phyloP scores from a whole-genome alignment of 2,888 invertebrate species.

The Microplitis manilae region DNA sequence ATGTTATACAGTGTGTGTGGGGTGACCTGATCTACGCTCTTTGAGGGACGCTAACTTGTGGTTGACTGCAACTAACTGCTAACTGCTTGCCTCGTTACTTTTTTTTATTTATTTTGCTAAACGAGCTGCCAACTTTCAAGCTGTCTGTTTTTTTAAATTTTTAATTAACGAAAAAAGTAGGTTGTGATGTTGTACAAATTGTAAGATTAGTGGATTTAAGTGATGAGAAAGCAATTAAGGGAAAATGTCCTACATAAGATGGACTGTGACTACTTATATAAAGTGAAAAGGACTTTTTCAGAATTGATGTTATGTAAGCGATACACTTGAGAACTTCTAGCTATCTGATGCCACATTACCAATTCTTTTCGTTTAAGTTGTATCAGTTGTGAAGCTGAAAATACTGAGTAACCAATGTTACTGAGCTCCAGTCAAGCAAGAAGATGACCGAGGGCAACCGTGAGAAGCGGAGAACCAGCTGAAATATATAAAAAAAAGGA shows the following conservation, averaged over 20 bases:
- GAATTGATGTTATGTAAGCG: background rate
- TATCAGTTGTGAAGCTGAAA: constrained; percentile 7
- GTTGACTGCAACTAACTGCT: constrained; percentile 43
- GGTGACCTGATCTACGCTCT: constrained; percentile 36
- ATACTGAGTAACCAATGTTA: constrained; percentile 25
- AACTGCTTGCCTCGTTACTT: constrained; percentile 38
- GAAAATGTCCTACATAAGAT: constrained; percentile 12
- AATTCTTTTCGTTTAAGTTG: constrained; percentile 7
- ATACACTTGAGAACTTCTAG: background rate
- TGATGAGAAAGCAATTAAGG: background rate
- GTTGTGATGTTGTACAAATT: no score
- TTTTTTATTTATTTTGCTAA: constrained; percentile 47
- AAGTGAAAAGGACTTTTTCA: background rate
- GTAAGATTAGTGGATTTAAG: background rate
- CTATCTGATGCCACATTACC: background rate
- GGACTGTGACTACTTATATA: constrained; percentile 12
- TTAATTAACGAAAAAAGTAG: background rate
- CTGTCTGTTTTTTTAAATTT: constrained; percentile 1
- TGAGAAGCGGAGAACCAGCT: constrained; percentile 35
- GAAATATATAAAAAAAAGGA: constrained; percentile 30
- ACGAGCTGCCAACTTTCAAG: constrained; percentile 38
- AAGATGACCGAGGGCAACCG: constrained; percentile 46
- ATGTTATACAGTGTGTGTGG: constrained; percentile 6
- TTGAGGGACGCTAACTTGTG: constrained; percentile 41
- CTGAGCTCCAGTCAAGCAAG: constrained; percentile 45